phyloP scores from a whole-genome alignment of 2,888 invertebrate genomes.

The Ferdinandea cuprea region DNA sequence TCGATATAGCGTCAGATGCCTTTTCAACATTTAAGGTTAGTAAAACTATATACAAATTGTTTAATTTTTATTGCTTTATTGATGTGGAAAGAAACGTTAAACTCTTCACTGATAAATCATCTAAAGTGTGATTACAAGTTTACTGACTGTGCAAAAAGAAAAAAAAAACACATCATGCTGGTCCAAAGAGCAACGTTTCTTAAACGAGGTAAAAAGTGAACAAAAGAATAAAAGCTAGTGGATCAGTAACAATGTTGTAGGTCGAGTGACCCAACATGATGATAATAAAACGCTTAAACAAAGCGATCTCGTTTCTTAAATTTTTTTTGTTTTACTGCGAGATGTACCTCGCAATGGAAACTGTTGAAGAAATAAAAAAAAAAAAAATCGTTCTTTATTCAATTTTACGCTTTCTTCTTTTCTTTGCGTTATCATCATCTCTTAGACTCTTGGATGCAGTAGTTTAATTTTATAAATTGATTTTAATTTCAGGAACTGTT shows the following conservation, averaged over 20 bases:
- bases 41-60: background rate
- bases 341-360: background rate
- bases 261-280: background rate
- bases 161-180: background rate
- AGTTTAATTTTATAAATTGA: slow-evolving; percentile 1
- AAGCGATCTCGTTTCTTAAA: background rate
- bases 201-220: background rate
- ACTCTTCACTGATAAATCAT: background rate
- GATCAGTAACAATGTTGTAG: background rate
- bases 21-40: slow-evolving; percentile 99
- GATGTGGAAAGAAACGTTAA: background rate
- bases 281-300: background rate
- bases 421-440: background rate
- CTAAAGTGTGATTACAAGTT: background rate
- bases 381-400: background rate
- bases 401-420: background rate
- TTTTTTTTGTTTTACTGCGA: background rate
- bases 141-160: background rate
- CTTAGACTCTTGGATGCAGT: background rate
- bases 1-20: slow-evolving; percentile 99
- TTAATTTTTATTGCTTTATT: slow-evolving; percentile 2
- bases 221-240: background rate
- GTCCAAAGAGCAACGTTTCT: slow-evolving; percentile 21
- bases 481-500: slow-evolving; percentile 89
- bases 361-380: background rate